Evolutionary conservation across 2,888 invertebrate species (phyloP).

Genomic region (Oscheius sp.): DNA sequence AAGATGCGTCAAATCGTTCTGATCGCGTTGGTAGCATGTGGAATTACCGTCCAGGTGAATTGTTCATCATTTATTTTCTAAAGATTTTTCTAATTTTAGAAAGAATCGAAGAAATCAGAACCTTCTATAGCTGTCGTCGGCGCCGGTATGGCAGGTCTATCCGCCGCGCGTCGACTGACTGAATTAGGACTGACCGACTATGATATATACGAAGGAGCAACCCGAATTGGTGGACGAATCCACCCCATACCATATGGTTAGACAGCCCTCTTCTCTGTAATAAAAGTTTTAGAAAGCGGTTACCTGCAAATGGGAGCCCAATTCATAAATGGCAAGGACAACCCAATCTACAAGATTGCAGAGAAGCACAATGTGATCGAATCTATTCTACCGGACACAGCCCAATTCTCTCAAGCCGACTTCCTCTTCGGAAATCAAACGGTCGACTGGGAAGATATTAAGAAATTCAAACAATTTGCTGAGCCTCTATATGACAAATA

Average conservation of each 20-base stretch:
- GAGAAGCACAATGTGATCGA: conserved; percentile 41
- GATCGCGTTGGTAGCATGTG: conserved; percentile 50
- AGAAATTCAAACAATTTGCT: conserved; percentile 45
- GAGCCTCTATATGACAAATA: conserved; percentile 51
- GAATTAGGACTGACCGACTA: conserved; percentile 52
- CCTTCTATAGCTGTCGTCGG: conserved; percentile 57
- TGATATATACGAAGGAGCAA: conserved; percentile 55
- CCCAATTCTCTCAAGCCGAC: conserved; percentile 46
- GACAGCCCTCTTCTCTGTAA: neutral
- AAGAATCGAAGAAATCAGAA: conserved; percentile 44
- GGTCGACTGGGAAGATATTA: conserved; percentile 41
- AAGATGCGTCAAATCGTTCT: conserved; percentile 46
- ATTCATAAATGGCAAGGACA: conserved; percentile 63
- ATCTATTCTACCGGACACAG: conserved; percentile 45
- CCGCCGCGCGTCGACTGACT: conserved; percentile 55
- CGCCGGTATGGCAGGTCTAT: conserved; percentile 58
- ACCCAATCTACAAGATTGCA: conserved; percentile 63
- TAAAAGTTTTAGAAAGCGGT: conserved; percentile 48
- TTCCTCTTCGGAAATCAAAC: conserved; percentile 43
- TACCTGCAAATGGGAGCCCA: conserved; percentile 67
- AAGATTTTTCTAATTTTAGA: conserved; percentile 42
- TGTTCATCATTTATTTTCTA: neutral
- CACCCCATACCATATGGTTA: conserved; percentile 56
- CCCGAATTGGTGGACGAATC: conserved; percentile 56
- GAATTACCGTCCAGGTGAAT: conserved; percentile 50